Evolutionary conservation across 2,888 invertebrate genomes (phyloP), one percentile per base, ranked within the genome.

Genomic region (Rotaria magnacalcarata): DNA sequence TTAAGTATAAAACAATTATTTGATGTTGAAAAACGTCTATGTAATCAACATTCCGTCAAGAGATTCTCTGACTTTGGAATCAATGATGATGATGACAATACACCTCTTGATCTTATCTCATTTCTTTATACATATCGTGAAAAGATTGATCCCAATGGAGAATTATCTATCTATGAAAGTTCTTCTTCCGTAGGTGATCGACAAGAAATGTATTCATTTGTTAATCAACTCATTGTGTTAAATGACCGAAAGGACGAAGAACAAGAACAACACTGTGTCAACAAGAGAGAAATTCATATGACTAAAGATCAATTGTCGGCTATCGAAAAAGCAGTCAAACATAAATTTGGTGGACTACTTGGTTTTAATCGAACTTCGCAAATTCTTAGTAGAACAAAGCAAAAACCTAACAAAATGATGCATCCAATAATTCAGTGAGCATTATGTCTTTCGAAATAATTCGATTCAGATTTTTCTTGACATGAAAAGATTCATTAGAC

Each of bases 181-280:
- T 10, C 4, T 19, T 41, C 74, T 41, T 74, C 41, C 8, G 2
- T 3, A 3, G 19, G 74, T 7, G 41, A 74, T 41, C 74, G 41
- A 74, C 74, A 74, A 27, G 74, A 74, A 21, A n/a, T 74, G 8
- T 74, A 74, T 74, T 19, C 74, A 74, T 74, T 41, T 74, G 41
- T 74, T 24, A 74, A 43, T 74, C 74, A 74, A 74, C 41, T 74
- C 2, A 21, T 14, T 21, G 7, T 74, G 7, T 10, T 74, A 3
- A 74, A 74, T 2, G 14, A 74, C 41, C 14, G 41, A 21, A 74
- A n/a, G 41, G 41, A 14, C 2, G 14, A 74, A 41, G 4, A 74
- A 74, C 74, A 74, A 74, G 4, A 19, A 21, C 5, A 41, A 27
- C 50, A 8, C 50, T 8, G 14, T 11, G 50, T 11, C 10, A 8